A percentile compares a stretch with the other conserved stretches of the same genome.
Conservation (phyloP, 2,797 vertebrate genomes). For the Dendrocincla tyrannina region DNA sequence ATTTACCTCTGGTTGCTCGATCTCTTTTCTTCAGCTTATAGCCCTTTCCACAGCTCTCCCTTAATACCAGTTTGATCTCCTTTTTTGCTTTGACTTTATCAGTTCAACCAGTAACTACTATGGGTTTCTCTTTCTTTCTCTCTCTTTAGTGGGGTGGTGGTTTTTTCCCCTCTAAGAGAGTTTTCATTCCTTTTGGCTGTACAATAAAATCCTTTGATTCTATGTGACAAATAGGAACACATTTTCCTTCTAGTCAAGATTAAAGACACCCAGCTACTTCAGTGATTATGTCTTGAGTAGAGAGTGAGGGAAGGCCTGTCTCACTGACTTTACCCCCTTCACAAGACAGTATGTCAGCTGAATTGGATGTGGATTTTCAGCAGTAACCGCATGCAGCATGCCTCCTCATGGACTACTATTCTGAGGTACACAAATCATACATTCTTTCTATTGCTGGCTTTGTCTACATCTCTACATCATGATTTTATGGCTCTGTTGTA, state of each 20-base stretch:
- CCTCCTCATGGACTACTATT: not conserved
- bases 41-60: not conserved
- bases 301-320: not conserved
- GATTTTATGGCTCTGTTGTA: not conserved
- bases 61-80: constrained; percentile 7
- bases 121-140: not conserved
- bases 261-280: not conserved
- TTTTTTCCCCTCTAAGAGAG: not conserved
- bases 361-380: not conserved
- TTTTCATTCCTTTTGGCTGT: constrained; percentile 38
- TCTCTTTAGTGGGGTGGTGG: not conserved
- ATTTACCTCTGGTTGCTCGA: not conserved
- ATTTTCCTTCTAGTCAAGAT: not conserved
- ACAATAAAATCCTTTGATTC: constrained; percentile 40
- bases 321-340: constrained; percentile 1
- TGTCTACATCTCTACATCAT: not conserved
- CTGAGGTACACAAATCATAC: not conserved
- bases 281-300: constrained; percentile 2
- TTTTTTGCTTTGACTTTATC: constrained; percentile 29
- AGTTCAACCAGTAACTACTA: not conserved
- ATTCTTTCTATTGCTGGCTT: not conserved
- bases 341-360: not conserved
- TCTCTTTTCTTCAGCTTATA: not conserved
- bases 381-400: not conserved
- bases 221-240: not conserved